Evolutionary conservation across 2,797 vertebrate genomes (phyloP), one percentile per base, ranked within the genome.

Genomic region (Molossus molossus): DNA sequence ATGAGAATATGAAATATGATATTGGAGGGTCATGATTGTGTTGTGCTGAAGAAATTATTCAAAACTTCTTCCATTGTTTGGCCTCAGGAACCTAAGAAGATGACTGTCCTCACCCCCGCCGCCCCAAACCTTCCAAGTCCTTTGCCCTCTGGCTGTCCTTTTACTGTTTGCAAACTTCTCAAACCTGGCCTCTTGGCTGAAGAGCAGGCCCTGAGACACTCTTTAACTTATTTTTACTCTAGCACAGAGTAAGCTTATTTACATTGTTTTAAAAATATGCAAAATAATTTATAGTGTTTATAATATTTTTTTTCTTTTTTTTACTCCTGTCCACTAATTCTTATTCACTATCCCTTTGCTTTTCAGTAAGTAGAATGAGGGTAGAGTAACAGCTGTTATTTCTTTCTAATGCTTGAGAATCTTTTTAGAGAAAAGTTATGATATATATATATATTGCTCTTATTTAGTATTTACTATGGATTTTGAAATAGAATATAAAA

Each of bases 1-100:
- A 90, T 67, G 17, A 77, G 9, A 94, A 81, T 84, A 92, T 91
- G 90, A 96, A 95, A 85, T 94, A 40, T 91, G 69, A 89, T 91
- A 90, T 85, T 77, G 87, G 88, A 60, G 67, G 88, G 92, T 92
- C 86, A 94, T 70, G 53, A 75, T 62, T 94, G 60, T 94, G 20
- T 6, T 58, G n/a, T 62, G 45, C 79, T 95, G 83, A 94, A 90
- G 45, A 80, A 88, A 64, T 83, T 87, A 90, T 81, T 85, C 77
- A 85, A 83, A 69, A 58, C 76, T 75, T 92, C 37, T 95, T 92
- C 33, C 23, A 70, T 45, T 76, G 79, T 73, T 94, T 95, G 90
- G 92, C 72, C 72, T 58, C 15, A 57, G 55, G 55, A 94, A 91
- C 1, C 33, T 76, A 93, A 50, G 21, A 88, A 88, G 72, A 95